Base-by-base conservation (phyloP, 2,888 invertebrate species). In the Melanargia galathea region DNA sequence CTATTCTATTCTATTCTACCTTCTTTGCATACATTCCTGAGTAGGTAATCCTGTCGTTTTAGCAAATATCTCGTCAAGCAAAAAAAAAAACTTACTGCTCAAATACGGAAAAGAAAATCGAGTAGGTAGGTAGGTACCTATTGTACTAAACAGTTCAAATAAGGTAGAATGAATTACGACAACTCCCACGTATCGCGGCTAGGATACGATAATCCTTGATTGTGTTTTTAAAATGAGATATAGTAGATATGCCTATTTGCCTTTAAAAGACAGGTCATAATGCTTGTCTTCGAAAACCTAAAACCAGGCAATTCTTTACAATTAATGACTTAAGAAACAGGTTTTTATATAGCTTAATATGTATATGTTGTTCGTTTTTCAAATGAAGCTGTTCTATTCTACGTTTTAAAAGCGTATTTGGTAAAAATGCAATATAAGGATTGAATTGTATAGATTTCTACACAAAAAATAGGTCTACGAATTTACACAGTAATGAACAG, bases 301-400 rank as follows among this genome's bases (percentile, higher is more conserved):
- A 8, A 49, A 30, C 3, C 49, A 49, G 49, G 10, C n/a, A 26
- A 49, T 22, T n/a, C 26, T 26, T 16, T 49, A 49, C n/a, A 49
- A 49, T 16, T 16, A 26, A 26, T n/a, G 8, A 49, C 8, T 13
- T 49, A 8, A 11, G 51, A 51, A 45, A 51, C 51, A 33, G 30
- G 51, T 33, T 51, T 51, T 6, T 11, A 22, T 10, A 33, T 51
- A 18, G 33, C 33, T 13, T 49, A 26, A 8, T n/a, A n/a, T n/a
- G n/a, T n/a, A n/a, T n/a, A n/a, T n/a, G n/a, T n/a, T n/a, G n/a
- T n/a, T n/a, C n/a, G 49, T 26, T 33, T 51, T 51, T 51, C 33
- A 33, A 13, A 18, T 30, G 11, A 33, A 33, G 51, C n/a, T 11
- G 51, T 33, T 51, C 11, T 51, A 51, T 18, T 26, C 46, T 24